Conservation (phyloP, 2,797 vertebrate species). For the Enteromius anoplus region DNA sequence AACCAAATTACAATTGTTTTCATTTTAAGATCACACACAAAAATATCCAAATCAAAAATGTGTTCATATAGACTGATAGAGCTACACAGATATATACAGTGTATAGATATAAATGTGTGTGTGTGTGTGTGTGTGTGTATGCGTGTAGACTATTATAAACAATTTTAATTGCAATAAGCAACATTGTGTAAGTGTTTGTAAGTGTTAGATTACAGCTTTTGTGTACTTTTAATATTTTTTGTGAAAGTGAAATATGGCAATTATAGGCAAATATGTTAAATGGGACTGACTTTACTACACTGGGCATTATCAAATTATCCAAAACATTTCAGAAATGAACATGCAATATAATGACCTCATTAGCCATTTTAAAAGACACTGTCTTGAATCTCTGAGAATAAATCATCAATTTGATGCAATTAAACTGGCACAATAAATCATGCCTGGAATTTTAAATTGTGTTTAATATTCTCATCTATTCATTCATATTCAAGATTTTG, state of each 20-base stretch:
- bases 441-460: conserved; percentile 40
- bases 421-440: conserved; percentile 48
- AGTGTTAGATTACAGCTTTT: not conserved
- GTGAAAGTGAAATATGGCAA: not conserved
- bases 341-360: conserved; percentile 39
- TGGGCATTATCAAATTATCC: not conserved
- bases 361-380: conserved; percentile 35
- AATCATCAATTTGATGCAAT: conserved; percentile 44
- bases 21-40: not conserved
- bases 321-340: conserved; percentile 27
- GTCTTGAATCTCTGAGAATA: conserved; percentile 38
- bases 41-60: not conserved
- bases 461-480: conserved; percentile 38
- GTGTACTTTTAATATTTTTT: not conserved
- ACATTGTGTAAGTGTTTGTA: not conserved
- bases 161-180: not conserved
- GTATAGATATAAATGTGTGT: too few relatives aligned
- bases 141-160: not conserved
- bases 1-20: not conserved
- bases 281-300: not conserved
- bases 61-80: not conserved
- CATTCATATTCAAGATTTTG: conserved; percentile 28
- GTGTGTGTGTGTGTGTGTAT: too few relatives aligned
- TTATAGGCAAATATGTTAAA: conserved; percentile 7
- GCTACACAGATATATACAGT: not conserved